Base-by-base conservation (phyloP, 2,113 vertebrate genomes). In the Alligator mississippiensis region DNA sequence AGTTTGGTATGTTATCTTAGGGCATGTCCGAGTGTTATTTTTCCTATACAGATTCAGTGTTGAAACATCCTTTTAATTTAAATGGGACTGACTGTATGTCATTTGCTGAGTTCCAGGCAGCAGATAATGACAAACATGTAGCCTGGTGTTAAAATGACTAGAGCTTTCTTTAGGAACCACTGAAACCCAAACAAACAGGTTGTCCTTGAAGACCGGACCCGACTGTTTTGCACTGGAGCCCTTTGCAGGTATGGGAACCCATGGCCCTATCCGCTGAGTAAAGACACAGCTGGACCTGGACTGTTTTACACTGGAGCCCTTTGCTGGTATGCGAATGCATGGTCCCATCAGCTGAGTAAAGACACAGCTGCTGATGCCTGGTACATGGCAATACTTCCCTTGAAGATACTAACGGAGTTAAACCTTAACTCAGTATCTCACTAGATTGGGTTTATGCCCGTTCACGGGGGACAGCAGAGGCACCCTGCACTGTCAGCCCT, bases 21-120 rank as follows among this genome's bases (percentile, higher is more conserved):
- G 91, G 96, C 77, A 82, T 94, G 92, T 92, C 84, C 63, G 95
- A 94, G 96, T 95, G 96, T 94, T 94, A 91, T 96, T 97, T 96
- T 97, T 96, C 95, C 92, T 87, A 92, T 94, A 76, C 80, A 89
- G 90, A 96, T 94, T 89, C 76, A 21, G 80, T 81, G n/a, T 92
- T 93, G 96, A 96, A 94, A 93, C 96, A 94, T 96, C 94, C 94
- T 54, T 82, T 95, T 97, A 96, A 96, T 96, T 95, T 96, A 95
- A 97, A 96, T 85, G 89, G 93, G 92, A 96, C 82, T 96, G 92
- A 96, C 82, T 96, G 93, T n/a, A 90, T 87, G 70, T 92, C 87
- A 77, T 89, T 96, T 88, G 91, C 82, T 4, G 88, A 21, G 87
- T 96, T 96, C 93, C 94, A 97, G 95, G 92, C 95, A 95, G 92